Conservation (phyloP, 2,797 vertebrate species). For the Amniataba percoides region DNA sequence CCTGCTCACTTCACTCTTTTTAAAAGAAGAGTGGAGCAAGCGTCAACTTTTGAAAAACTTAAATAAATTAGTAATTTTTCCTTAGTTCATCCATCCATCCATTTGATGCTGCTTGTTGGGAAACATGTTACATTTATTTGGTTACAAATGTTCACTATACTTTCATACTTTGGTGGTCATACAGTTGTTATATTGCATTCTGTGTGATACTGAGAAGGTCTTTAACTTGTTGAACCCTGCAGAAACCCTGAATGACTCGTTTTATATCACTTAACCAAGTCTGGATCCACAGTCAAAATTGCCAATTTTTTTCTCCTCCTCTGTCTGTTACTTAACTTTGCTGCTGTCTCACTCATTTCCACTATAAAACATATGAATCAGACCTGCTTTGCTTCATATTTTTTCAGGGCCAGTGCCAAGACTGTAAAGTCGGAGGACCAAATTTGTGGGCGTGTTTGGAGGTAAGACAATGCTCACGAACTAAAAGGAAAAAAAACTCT, state of each 20-base stretch:
- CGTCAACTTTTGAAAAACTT: not conserved
- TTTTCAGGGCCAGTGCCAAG: slow-evolving; percentile 94
- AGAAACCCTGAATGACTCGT: not conserved
- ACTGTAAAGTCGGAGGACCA: slow-evolving; percentile 96
- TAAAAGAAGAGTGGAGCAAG: not conserved
- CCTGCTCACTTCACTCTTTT: not conserved
- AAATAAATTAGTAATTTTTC: not conserved
- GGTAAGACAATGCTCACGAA: slow-evolving; percentile 79
- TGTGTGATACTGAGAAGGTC: not conserved
- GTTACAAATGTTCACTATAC: not conserved
- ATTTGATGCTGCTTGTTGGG: not conserved
- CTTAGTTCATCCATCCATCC: not conserved
- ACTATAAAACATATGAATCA: not conserved
- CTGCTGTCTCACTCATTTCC: no score
- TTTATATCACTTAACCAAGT: not conserved
- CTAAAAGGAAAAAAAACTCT: not conserved
- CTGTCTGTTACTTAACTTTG: not conserved
- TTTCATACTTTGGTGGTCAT: not conserved
- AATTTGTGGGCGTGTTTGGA: slow-evolving; percentile 99
- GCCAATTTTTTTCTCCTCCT: not conserved
- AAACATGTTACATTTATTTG: not conserved
- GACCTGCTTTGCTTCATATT: slow-evolving; percentile 35
- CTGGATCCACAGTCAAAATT: not conserved
- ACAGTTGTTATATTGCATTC: not conserved
- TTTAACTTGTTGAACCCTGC: not conserved